Evolutionary conservation across 1,140 invertebrate genomes (phyloP), one percentile per base, ranked within the genome.

Genomic region (Oreohelix idahoensis): DNA sequence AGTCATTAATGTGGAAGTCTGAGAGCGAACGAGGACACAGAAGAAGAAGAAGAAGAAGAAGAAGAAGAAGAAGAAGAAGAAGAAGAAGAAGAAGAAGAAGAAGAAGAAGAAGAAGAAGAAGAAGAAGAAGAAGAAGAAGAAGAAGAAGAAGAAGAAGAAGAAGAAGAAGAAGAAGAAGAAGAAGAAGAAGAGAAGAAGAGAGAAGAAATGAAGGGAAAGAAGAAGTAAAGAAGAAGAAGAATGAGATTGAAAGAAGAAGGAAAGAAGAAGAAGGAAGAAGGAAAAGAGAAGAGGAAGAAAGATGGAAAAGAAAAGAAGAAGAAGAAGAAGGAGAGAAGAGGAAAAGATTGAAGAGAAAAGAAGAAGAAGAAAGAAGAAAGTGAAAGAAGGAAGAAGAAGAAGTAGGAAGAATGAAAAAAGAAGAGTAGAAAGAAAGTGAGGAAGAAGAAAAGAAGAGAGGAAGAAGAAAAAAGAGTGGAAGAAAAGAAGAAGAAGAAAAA

Each of bases 241-340:
- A 15, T 29, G 4, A 58, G n/a, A n/a, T n/a, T n/a, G n/a, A n/a
- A n/a, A n/a, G n/a, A n/a, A n/a, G n/a, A n/a, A n/a, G n/a, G n/a
- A 23, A 39, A 49, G 49, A 74, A n/a, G 23, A 23, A 49, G 29
- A 38, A 79, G 58, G 32, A 66, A 49, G 70, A 23, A 32, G 66
- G 53, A 77, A n/a, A 71, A 8, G 51, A 32, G 66, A 32, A 63
- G 26, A 79, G n/a, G n/a, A n/a, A n/a, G n/a, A n/a, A n/a, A n/a
- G n/a, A n/a, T n/a, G n/a, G n/a, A n/a, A n/a, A n/a, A 36, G 36
- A 38, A 53, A 66, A 79, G 10, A 53, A 35, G 35, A n/a, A 53
- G 51, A 32, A 10, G 23, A 42, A 53, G n/a, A 79, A 42, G 58
- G 29, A 53, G 58, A 58, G 23, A 63, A 36, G 11, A 26, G 66